phyloP scores from a whole-genome alignment of 1,140 invertebrate genomes.

The Ips typographus region DNA sequence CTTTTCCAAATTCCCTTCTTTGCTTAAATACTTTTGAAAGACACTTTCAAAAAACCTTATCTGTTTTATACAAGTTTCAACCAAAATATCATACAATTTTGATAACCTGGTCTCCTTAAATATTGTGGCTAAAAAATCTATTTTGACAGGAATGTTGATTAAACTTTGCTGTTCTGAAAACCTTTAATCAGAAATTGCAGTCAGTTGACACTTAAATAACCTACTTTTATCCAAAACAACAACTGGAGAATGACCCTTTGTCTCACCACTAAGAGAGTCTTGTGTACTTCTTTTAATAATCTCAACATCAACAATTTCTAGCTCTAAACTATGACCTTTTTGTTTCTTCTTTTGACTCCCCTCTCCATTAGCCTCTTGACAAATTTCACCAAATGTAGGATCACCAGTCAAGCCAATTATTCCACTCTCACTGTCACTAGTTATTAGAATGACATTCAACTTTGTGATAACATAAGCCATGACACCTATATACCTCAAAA shows the following conservation, averaged over 20 bases:
- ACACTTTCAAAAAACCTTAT: slow-evolving; percentile 62
- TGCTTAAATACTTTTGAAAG: slow-evolving; percentile 41
- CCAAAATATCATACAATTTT: slow-evolving; percentile 69
- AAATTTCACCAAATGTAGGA: slow-evolving; percentile 59
- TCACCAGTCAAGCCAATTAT: slow-evolving; percentile 57
- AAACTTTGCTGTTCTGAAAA: slow-evolving; percentile 53
- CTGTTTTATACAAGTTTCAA: slow-evolving; percentile 71
- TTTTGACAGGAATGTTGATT: slow-evolving; percentile 60
- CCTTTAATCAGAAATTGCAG: not conserved
- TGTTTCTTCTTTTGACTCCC: slow-evolving; percentile 54
- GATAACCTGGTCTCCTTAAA: slow-evolving; percentile 62
- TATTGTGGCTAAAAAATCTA: slow-evolving; percentile 73
- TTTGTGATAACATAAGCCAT: slow-evolving; percentile 65
- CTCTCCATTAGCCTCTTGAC: slow-evolving; percentile 52
- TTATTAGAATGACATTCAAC: slow-evolving; percentile 61
- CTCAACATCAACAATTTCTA: slow-evolving; percentile 51
- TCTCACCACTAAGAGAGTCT: slow-evolving; percentile 31
- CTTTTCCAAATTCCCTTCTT: slow-evolving; percentile 24
- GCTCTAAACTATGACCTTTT: slow-evolving; percentile 49
- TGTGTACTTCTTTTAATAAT: slow-evolving; percentile 53
- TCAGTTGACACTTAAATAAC: slow-evolving; percentile 28
- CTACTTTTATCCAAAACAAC: slow-evolving; percentile 50
- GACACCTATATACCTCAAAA: slow-evolving; percentile 52
- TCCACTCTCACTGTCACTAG: slow-evolving; percentile 57
- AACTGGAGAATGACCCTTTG: slow-evolving; percentile 48